Base-by-base conservation (phyloP, 2,113 vertebrate genomes). In the Maccullochella peelii region DNA sequence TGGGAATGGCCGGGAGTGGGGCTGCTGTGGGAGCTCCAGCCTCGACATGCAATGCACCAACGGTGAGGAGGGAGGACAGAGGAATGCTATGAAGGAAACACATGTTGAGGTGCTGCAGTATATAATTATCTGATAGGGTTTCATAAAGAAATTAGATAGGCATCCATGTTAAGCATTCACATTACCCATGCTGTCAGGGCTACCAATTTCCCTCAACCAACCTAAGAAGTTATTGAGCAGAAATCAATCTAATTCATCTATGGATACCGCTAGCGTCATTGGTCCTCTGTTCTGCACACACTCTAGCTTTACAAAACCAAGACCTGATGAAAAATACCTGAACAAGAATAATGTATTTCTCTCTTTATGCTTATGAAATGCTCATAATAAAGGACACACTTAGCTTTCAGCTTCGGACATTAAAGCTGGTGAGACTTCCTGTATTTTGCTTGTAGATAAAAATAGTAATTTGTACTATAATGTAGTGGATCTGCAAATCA, bases 41-140 rank as follows among this genome's bases (percentile, higher is more conserved):
- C 92, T 93, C 14, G 97, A 94, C 0, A 92, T 96, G 80, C 94
- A 94, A 91, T 99, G 98, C 80, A 92, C 95, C 8, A 86, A 95
- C 0, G 98, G 98, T 99, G 44, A 96, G 90, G 42, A 5, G 5
- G 10, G 27, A 40, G 55, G 50, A 42, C 10, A 5, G 30, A 47
- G 16, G 47, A 75, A n/a, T 66, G 27, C 23, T 1, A 4, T 38
- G 25, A 62, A 65, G 8, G 49, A 36, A 5, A 52, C 23, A 47
- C 54, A n/a, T 50, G 21, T n/a, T 65, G 8, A 50, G n/a, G 23
- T 74, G 33, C 9, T 6, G 44, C 44, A 44, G 44, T 44, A 7
- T 20, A 55, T 55, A 61, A 52, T 69, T 47, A 61, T 61, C 21
- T 47, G 20, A 70, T 18, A 27, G 52, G 12, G 27, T 42, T 70